Evolutionary conservation across 2,797 vertebrate species (phyloP), one percentile per base, ranked within the genome.

Genomic region (Acomys russatus): DNA sequence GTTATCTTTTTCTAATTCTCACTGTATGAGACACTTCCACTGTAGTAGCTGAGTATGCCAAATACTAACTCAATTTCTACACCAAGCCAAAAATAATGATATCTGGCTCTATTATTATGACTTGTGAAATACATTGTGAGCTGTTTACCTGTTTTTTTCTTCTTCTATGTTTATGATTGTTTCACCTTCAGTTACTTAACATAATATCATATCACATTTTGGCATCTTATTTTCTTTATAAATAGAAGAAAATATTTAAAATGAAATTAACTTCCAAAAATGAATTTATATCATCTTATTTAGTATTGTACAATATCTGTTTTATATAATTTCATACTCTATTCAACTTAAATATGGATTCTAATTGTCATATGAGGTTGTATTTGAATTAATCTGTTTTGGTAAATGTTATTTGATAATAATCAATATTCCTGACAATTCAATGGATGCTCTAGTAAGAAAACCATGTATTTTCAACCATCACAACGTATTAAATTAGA

Each of bases 401-500:
- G 33, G 76, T 25, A 2, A 51, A 80, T 78, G 90, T 78, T 64
- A 77, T 38, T 61, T 70, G 3, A 54, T 22, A 18, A 76, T n/a
- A n/a, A 30, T n/a, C 6, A 49, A 6, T 38, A 17, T 38, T 10
- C 30, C 54, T 5, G 22, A 35, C 33, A 30, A 3, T 25, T 9
- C 22, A 87, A 23, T 77, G 6, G 0, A 44, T 78, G 17, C 1
- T 4, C 10, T 63, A 84, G 33, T 56, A 61, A 71, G 38, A 35
- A 23, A 93, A 4, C 44, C 30, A 74, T 76, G 20, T 51, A 38
- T 73, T 95, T 95, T 77, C 30, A 93, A 64, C 77, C 88, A 88
- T 71, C 54, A 66, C 11, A 25, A n/a, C 70, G 74, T 73, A 10
- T 33, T 82, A 74, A 90, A 87, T 92, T 91, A 84, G 4, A 66